These are phyloP conservation scores for Phyllostomus hastatus DNA, from an alignment of 2,113 vertebrate genomes.

Conservation along the genomic window DNA sequence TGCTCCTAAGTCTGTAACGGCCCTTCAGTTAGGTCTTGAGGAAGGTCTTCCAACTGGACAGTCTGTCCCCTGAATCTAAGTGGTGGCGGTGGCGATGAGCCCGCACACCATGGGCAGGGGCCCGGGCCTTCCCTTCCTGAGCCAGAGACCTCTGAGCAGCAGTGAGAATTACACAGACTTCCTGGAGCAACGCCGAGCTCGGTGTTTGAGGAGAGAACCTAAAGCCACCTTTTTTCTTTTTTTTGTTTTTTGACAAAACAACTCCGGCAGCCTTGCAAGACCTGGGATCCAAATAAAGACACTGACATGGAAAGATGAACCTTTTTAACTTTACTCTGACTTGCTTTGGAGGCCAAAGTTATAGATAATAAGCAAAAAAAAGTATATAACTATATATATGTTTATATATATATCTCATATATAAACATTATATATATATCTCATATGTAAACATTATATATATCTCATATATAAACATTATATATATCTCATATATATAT, in stretches of 20 bases:
- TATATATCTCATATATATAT: background rate
- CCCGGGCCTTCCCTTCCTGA: too few species aligned
- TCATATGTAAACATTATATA: background rate
- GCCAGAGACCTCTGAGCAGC: background rate
- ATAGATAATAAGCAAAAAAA: background rate
- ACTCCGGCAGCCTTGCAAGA: background rate
- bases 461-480: too few species aligned
- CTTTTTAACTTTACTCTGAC: background rate
- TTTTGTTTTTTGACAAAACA: background rate
- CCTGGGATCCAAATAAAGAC: constrained; percentile 24
- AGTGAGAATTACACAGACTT: background rate
- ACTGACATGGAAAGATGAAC: background rate
- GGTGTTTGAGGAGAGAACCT: background rate
- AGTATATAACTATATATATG: background rate
- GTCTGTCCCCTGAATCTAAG: background rate
- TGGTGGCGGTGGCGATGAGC: too few species aligned
- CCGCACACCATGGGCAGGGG: rapidly evolving
- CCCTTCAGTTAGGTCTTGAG: background rate
- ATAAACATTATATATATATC: too few species aligned
- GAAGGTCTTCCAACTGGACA: background rate
- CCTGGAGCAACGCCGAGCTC: background rate
- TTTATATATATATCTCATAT: background rate
- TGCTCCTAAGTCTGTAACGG: background rate
- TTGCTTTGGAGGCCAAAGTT: background rate
- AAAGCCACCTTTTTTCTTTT: background rate